phyloP scores from a whole-genome alignment of 2,888 invertebrate genomes.

The Dysmachus trigonus region DNA sequence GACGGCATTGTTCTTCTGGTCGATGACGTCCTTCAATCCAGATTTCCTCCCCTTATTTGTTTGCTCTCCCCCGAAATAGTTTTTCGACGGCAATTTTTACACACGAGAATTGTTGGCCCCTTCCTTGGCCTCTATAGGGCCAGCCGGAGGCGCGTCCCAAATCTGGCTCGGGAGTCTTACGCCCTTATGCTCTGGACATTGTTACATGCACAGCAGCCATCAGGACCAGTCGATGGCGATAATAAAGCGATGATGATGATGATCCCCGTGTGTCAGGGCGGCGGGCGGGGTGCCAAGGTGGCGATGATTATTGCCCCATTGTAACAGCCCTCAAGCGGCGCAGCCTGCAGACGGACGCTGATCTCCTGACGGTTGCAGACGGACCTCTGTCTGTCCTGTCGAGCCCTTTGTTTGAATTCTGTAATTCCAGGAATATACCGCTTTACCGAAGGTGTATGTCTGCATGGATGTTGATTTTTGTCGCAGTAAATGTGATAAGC shows the following conservation, averaged over 20 bases:
- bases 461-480: background rate
- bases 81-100: constrained; percentile 25
- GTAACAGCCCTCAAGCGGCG: background rate
- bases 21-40: constrained; percentile 18
- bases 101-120: background rate
- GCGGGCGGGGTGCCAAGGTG: constrained; percentile 12
- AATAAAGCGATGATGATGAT: constrained; percentile 36
- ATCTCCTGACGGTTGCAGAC: background rate
- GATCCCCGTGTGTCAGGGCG: background rate
- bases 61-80: constrained; percentile 19
- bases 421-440: background rate
- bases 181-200: background rate
- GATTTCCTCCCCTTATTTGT: constrained; percentile 3
- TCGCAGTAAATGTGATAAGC: too few species aligned
- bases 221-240: constrained; percentile 38
- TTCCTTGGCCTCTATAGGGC: too few species aligned
- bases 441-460: background rate
- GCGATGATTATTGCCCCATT: constrained; percentile 37
- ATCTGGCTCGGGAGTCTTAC: background rate
- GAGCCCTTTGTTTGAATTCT: background rate
- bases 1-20: constrained; percentile 36
- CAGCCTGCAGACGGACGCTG: background rate
- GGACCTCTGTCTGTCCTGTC: background rate
- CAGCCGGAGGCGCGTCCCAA: background rate
- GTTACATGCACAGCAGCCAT: constrained; percentile 29